A percentile compares a stretch with the other conserved stretches of the same genome.
Evolutionary conservation across 2,797 vertebrate species (phyloP).

Genomic region (Mionectes olivaceus): DNA sequence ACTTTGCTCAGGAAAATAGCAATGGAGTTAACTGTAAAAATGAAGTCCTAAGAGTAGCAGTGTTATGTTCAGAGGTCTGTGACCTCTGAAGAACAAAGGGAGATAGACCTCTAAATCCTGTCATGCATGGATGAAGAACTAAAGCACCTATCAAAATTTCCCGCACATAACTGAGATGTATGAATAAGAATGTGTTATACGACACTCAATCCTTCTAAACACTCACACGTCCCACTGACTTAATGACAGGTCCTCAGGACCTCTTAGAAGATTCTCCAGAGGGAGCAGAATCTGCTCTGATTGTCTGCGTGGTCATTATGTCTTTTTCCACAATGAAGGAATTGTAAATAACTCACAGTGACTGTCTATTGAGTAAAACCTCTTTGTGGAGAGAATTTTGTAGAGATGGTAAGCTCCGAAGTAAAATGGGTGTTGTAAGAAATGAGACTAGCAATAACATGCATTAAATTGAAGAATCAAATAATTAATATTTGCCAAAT

Average conservation of each 20-base stretch:
- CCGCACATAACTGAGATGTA: background rate
- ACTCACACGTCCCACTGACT: background rate
- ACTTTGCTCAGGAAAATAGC: background rate
- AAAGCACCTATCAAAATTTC: background rate
- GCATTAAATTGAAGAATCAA: background rate
- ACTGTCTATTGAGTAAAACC: background rate
- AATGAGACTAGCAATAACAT: background rate
- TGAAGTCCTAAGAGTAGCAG: background rate
- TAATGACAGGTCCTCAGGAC: background rate
- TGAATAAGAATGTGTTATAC: background rate
- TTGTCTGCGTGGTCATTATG: background rate
- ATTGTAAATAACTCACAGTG: background rate
- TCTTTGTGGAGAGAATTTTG: background rate
- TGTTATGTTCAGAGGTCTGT: accelerated
- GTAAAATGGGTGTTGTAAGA: background rate
- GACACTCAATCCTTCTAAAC: background rate
- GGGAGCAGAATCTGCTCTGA: background rate
- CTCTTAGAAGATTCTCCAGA: background rate
- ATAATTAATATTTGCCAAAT: background rate
- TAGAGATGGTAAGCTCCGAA: background rate
- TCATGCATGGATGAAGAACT: background rate
- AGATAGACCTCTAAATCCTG: background rate
- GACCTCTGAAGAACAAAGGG: background rate
- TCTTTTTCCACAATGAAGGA: background rate
- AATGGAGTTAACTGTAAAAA: background rate